Percentiles rank a stretch among this genome's conserved stretches.
phyloP scores from a whole-genome alignment of 2,888 invertebrate species.

The Lasioglossum vierecki region DNA sequence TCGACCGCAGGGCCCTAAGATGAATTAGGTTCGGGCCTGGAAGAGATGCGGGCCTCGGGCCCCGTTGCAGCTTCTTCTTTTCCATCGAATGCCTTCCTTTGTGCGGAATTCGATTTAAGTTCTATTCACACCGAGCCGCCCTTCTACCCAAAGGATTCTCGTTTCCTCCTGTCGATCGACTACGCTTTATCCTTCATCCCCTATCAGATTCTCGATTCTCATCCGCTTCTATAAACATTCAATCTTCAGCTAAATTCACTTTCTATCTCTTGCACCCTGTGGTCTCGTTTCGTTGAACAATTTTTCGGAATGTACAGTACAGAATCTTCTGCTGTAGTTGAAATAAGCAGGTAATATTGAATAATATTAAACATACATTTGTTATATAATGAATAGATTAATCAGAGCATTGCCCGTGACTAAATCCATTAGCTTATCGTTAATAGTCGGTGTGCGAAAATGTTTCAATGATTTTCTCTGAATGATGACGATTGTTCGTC shows the following conservation, averaged over 20 bases:
- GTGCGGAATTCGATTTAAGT: slow-evolving; percentile 73
- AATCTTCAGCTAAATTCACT: background rate
- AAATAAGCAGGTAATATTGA: too few relatives aligned
- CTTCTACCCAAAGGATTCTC: background rate
- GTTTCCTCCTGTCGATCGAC: slow-evolving; percentile 2
- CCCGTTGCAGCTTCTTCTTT: slow-evolving; percentile 74
- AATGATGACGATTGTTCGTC: background rate
- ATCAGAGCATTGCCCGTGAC: too few relatives aligned
- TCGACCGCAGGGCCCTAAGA: slow-evolving; percentile 62
- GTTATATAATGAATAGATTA: too few relatives aligned
- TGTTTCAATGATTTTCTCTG: background rate
- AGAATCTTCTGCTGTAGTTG: too few relatives aligned
- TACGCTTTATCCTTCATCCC: background rate
- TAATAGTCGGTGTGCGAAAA: background rate
- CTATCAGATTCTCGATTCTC: background rate
- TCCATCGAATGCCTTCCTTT: slow-evolving; percentile 73
- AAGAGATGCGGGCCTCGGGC: slow-evolving; percentile 61
- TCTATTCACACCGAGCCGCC: slow-evolving; percentile 54
- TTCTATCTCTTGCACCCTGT: background rate
- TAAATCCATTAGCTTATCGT: too few relatives aligned
- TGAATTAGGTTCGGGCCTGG: slow-evolving; percentile 70
- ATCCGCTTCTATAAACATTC: background rate
- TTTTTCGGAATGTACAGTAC: background rate
- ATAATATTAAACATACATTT: too few relatives aligned
- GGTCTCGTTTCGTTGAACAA: background rate